These are phyloP conservation scores for Yponomeuta evonymella DNA, from an alignment of 2,888 invertebrate species.

Conservation along the genomic window DNA sequence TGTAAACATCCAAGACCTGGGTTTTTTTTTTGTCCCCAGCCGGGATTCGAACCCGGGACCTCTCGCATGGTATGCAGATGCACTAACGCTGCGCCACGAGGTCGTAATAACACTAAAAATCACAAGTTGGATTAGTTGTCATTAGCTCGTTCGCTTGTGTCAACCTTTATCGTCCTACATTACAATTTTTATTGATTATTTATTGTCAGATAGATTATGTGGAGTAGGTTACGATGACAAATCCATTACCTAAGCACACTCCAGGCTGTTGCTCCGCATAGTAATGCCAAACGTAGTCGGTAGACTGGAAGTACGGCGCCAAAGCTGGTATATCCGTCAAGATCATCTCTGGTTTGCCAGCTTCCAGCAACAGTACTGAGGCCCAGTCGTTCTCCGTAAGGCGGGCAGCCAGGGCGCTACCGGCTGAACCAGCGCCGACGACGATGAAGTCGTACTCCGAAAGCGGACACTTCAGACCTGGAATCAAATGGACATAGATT, in stretches of 20 bases:
- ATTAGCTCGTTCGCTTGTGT: no score
- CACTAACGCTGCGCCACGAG: no score
- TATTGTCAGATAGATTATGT: no score
- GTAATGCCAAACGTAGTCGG: conserved; percentile 83
- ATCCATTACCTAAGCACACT: conserved; percentile 71
- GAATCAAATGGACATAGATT: conserved; percentile 22
- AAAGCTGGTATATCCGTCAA: conserved; percentile 75
- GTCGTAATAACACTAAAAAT: no score
- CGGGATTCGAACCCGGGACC: no score
- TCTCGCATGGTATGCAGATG: no score
- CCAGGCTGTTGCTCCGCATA: conserved; percentile 78
- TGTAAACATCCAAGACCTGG: no score
- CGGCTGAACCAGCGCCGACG: conserved; percentile 77
- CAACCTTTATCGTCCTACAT: no score
- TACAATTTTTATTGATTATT: no score
- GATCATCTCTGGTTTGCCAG: conserved; percentile 62
- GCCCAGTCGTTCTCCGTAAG: conserved; percentile 56
- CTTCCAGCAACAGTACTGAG: conserved; percentile 57
- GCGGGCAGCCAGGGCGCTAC: conserved; percentile 68
- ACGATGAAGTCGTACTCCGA: conserved; percentile 74
- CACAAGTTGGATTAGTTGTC: no score
- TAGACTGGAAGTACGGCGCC: conserved; percentile 75
- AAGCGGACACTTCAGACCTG: conserved; percentile 44
- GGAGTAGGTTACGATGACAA: neutral
- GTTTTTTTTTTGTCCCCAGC: no score